Conservation (phyloP, 2,888 invertebrate genomes). For the Sthenelais limicola region DNA sequence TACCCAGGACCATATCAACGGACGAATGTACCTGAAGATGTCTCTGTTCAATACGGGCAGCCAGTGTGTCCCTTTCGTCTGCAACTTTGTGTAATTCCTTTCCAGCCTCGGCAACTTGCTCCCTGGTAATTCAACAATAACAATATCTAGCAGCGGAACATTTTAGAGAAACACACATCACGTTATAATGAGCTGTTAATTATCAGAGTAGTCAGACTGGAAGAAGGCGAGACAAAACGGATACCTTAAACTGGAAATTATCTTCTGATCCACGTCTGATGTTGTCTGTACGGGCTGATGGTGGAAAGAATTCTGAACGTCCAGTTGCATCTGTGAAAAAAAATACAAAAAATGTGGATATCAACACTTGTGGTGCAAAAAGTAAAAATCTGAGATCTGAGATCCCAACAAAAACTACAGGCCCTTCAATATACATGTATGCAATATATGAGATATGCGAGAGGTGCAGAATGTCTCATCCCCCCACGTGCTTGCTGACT, state of each 20-base stretch:
- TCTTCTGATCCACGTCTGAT: slow-evolving; percentile 37
- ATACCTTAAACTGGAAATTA: slow-evolving; percentile 19
- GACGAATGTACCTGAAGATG: slow-evolving; percentile 67
- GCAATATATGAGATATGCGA: too few relatives aligned
- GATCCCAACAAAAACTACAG: too few relatives aligned
- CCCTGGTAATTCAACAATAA: slow-evolving; percentile 51
- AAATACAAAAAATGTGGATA: too few relatives aligned
- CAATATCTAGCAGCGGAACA: not conserved
- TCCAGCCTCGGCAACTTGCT: slow-evolving; percentile 61
- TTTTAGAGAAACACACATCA: not conserved
- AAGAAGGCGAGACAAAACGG: not conserved
- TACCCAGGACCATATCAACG: too few relatives aligned
- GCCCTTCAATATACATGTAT: too few relatives aligned
- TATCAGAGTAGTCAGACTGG: not conserved
- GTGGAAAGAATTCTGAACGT: not conserved
- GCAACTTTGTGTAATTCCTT: slow-evolving; percentile 56
- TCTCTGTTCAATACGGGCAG: slow-evolving; percentile 64
- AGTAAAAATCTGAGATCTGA: too few relatives aligned
- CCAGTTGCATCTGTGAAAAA: slow-evolving; percentile 1
- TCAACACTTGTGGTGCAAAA: too few relatives aligned
- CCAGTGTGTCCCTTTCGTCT: slow-evolving; percentile 60
- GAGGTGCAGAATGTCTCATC: too few relatives aligned
- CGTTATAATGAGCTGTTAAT: not conserved
- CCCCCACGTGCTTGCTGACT: too few relatives aligned
- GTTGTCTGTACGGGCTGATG: not conserved